Base-by-base conservation (phyloP, 2,888 invertebrate genomes). In the Apotomis capreana region DNA sequence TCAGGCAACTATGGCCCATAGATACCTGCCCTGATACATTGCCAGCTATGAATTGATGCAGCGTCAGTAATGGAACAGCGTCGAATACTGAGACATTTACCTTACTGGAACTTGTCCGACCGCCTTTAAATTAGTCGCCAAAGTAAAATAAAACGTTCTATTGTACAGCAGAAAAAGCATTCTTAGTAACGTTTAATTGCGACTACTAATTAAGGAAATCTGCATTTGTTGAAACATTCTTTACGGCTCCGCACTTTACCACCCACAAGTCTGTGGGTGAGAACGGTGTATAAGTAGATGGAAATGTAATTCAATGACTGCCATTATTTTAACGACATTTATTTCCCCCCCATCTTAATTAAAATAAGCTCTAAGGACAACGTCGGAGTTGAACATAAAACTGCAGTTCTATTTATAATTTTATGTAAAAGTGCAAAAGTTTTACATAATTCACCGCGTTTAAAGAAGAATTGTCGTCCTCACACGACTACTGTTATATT, bases 291-390 rank as follows among this genome's bases (percentile, higher is more conserved):
- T 59, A 57, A 70, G 49, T 55, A 55, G 46, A 67, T 67, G 70
- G 60, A 70, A 67, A 71, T 71, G 52, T 61, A 57, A 62, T 71
- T 67, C 67, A 67, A 71, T 57, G 57, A 61, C 51, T 52, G 46
- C 37, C 61, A 51, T 68, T 61, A 61, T 44, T 61, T 52, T 49
- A 67, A 68, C 55, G 65, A 26, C 49, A 10, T 55, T 55, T 49
- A 61, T 67, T 26, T 52, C 54, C 26, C 55, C 55, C 40, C 36
- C 40, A 44, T 67, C 26, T 26, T 40, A 57, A 54, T 52, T 26
- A 46, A 61, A 59, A 57, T 13, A 6, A 51, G 37, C 44, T 44
- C 13, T 37, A 8, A 40, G 6, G 13, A 57, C 57, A 57, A 12
- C 36, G 57, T 49, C 49, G 9, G 49, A 8, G 57, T 26, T 13